Evolutionary conservation across 2,888 invertebrate genomes (phyloP), one percentile per base, ranked within the genome.

Genomic region (Drosophila pseudotakahashii): DNA sequence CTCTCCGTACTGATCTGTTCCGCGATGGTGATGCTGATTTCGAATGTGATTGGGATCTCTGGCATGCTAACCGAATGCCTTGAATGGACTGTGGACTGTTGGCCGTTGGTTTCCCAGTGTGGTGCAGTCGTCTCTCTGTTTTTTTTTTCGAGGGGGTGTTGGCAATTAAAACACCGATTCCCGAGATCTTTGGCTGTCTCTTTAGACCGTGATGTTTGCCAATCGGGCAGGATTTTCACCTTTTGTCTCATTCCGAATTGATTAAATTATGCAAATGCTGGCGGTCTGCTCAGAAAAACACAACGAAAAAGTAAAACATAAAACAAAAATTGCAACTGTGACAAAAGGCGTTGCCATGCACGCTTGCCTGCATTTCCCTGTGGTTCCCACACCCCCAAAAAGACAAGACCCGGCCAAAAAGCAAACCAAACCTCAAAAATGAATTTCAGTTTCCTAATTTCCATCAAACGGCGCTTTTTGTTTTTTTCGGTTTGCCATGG

Each of bases 251-350:
- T 80, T 87, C 79, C 90, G 86, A 89, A 90, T 90, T 88, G 89
- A 89, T 89, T 89, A 89, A 88, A 87, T 89, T 89, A 89, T 89
- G 89, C 83, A 89, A 90, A 90, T 90, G 76, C 75, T 64, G 60
- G 39, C 50, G 50, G 37, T 76, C 37, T 54, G 50, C 53, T 52
- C 48, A 62, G n/a, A 26, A 52, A 14, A 23, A 39, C 30, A 30
- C 30, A 30, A 30, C 30, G 4, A 3, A 36, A 7, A 13, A 4
- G 11, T 10, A 36, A 36, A 36, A 11, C 11, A 63, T 16, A 50
- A 16, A 23, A 39, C 45, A 54, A 61, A 58, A 71, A 58, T 69
- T 66, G 73, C 69, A 76, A 84, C 85, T 81, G 88, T 81, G 88
- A 81, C 85, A 81, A 86, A 89, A 89, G 85, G 85, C 85, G 85